Conservation (phyloP, 2,888 invertebrate species). For the Luperina nickerlii region DNA sequence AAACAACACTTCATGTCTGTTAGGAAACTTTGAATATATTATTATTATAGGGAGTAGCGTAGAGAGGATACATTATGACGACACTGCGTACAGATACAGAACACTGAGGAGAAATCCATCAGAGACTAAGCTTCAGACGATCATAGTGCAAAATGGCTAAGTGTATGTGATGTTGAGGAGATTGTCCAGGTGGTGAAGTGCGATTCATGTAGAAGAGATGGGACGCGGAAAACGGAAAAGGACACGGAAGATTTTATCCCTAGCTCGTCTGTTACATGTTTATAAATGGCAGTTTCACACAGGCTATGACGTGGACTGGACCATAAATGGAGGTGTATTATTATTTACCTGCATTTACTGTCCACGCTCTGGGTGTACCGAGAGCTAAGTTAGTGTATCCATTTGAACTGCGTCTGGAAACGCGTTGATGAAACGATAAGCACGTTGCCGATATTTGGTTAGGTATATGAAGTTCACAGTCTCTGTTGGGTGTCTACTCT, state of each 20-base stretch:
- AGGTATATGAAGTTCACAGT: background rate
- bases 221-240: background rate
- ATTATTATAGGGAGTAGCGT: no score
- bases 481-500: constrained; percentile 21
- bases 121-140: background rate
- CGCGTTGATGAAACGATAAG: background rate
- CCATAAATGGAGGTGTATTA: background rate
- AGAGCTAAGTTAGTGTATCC: background rate
- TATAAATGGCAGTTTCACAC: background rate
- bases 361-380: background rate
- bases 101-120: constrained; percentile 8
- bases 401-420: background rate
- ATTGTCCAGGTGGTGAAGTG: background rate
- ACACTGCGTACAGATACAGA: constrained; percentile 9
- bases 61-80: constrained; percentile 25
- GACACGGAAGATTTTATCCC: background rate
- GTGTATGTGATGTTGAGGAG: no score
- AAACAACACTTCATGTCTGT: constrained; percentile 5
- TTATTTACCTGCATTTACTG: background rate
- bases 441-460: background rate
- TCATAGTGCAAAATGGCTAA: background rate
- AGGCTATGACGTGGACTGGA: background rate
- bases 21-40: constrained; percentile 23
- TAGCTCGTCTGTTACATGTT: background rate
- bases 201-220: background rate